phyloP scores from a whole-genome alignment of 2,113 vertebrate genomes.

The human (Homo sapiens) region GRCh38 chr5:73584501-73585000 shows the following conservation, averaged over 20 bases:
- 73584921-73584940: not conserved
- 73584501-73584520: not conserved
- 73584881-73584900: not conserved
- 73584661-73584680: not conserved
- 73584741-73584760: not conserved
- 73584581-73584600: not conserved
- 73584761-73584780: not conserved
- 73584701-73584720: not conserved
- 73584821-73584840: not conserved
- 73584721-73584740: not conserved
- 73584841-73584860: not conserved
- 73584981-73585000: too few relatives aligned
- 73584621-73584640: not conserved
- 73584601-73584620: not conserved
- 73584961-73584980: too few relatives aligned
- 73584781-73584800: not conserved
- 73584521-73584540: not conserved
- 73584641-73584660: not conserved
- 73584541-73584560: not conserved
- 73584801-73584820: not conserved
- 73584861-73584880: not conserved
- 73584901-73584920: not conserved
- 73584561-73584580: not conserved
- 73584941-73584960: too few relatives aligned
- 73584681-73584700: not conserved